Evolutionary conservation across 2,113 vertebrate genomes (phyloP), one percentile per base, ranked within the genome.

Genomic region (Cyprinodon brontotheroides): DNA sequence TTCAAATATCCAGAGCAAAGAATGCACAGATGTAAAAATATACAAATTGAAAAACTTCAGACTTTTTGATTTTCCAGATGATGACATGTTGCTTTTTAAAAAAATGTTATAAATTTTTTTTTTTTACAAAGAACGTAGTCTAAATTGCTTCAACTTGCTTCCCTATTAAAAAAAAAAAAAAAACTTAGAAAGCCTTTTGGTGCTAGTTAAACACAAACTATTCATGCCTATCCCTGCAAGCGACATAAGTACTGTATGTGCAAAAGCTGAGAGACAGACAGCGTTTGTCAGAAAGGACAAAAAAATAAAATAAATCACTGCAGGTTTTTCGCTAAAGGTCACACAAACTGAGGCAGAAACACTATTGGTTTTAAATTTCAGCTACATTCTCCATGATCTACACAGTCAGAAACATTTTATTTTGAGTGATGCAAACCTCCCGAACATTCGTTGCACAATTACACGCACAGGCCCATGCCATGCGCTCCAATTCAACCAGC

Each of bases 381-480:
- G 17, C 61, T 72, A 45, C 59, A 5, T 72, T 38, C 61, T 13
- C 12, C 39, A 70, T 14, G 39, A n/a, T 53, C 72, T 61, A 67
- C 64, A 65, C 61, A 84, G 15, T 41, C 17, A 83, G 43, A 41
- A 39, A 45, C 66, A 70, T 39, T 50, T 40, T 37, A 61, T 80
- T 76, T 61, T 61, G 45, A 45, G 69, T 72, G 68, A 85, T 84
- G 87, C 85, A 89, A 88, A 92, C 13, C 61, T 86, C 87, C 84
- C 93, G 92, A 91, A 89, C 91, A 87, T 72, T 77, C 77, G 91
- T 86, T 80, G 87, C 91, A 93, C 87, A 92, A 74, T 87, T 85
- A 93, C 93, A 90, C 75, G 86, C 86, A 87, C 72, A 92, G 84
- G 90, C 86, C 82, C 91, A 94, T 93, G 92, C 92, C 81, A 93